Base-by-base conservation (phyloP, 2,797 vertebrate species). In the Notamacropus eugenii region DNA sequence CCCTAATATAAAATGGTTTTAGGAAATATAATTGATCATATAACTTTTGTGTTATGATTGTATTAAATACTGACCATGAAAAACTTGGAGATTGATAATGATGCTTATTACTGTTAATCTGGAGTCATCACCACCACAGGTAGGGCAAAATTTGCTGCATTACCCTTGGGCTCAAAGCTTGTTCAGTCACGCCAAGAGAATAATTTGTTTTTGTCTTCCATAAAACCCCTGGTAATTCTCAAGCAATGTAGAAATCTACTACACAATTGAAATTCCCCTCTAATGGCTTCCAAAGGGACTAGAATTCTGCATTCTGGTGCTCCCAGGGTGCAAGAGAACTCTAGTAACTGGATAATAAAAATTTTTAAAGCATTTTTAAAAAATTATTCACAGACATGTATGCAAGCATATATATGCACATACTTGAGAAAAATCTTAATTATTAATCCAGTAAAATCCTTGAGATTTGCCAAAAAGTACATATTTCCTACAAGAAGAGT, bases 201-300 rank as follows among this genome's bases (percentile, higher is more conserved):
- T 96, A 95, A 98, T 97, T 98, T 98, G 93, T 97, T 98, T 98
- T 97, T 95, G 46, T 97, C 91, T 96, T 94, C 62, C 95, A 95
- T 96, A 95, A 98, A 95, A 28, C 96, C 95, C 93, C 74, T 74
- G 96, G 95, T 95, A 98, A 98, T 97, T 96, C 92, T 93, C 55
- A 91, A 67, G 57, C 95, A 95, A 96, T 96, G 87, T 54, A 91
- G 95, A 95, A 90, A 28, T 97, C 50, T 24, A 87, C 46, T 59
- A 54, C 91, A 97, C 95, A 92, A 98, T n/a, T 96, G 90, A 97
- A 97, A 98, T 96, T 95, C 93, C 93, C 92, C 91, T 97, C 96
- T 97, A 97, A 96, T 96, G 95, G 87, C 95, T 97, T 98, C 95
- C 95, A 98, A 93, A 82, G 92, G 96, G 93, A 98, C 56, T 62